Base-by-base conservation (phyloP, 1,140 invertebrate genomes). In the Mizuhopecten yessoensis region DNA sequence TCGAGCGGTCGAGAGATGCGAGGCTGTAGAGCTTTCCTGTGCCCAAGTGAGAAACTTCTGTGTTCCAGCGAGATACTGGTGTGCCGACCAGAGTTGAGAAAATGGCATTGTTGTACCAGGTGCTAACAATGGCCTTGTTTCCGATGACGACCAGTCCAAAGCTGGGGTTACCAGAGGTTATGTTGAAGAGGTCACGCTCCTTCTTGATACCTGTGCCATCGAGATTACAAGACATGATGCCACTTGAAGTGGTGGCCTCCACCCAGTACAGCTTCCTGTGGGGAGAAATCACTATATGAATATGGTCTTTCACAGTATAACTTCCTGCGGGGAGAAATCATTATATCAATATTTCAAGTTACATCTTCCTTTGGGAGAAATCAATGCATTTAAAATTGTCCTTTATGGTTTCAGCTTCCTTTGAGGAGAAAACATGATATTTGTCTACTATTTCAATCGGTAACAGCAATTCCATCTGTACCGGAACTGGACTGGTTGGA, bases 91-190 rank as follows among this genome's bases (percentile, higher is more conserved):
- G 92, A 17, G 93, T 93, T 29, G 94, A 94, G 29, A 90, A 88
- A 11, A 94, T 89, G 20, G 87, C 87, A 5, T 92, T 90, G 23
- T 87, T 92, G 89, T 93, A 92, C 94, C 94, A 94, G 7, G 88
- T 89, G 33, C 88, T 89, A 39, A 95, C 90, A 39, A 94, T 92
- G 45, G 94, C 93, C 23, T 88, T 93, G 91, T 94, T 95, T 42
- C 94, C 94, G 92, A 93, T 93, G 86, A 95, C 92, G 23, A 92
- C 93, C 36, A 95, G 90, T 17, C 94, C 94, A 92, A 94, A 95
- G 23, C 91, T 91, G 2, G 92, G 89, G 34, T 92, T 90, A 17
- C 92, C 91, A 17, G 29, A 29, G 1, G 92, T 92, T 10, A 87
- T 88, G 20, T 90, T 87, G 29, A 88, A 87, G 2, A 94, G 36